Evolutionary conservation across 1,140 invertebrate species (phyloP), one percentile per base, ranked within the genome.

Genomic region (Drosophila baimaii): DNA sequence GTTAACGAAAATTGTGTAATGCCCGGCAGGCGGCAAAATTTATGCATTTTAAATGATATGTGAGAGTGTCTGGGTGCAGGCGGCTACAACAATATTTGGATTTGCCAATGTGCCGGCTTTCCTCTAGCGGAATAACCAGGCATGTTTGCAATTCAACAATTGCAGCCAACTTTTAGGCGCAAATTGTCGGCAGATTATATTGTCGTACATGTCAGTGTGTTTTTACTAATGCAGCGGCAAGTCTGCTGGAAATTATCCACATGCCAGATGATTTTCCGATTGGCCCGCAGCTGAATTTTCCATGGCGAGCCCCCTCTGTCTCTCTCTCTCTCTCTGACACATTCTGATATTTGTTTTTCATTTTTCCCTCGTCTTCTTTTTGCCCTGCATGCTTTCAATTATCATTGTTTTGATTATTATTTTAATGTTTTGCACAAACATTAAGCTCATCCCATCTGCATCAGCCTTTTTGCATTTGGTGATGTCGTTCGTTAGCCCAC

Each of bases 11-110:
- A 69, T 88, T 82, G 63, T 74, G 74, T 65, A 66, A 80, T 63
- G 61, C 81, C 81, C 77, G 81, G 62, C 73, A 85, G 56, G 65
- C 79, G 76, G 58, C 68, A 65, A 69, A 86, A 86, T 79, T 76
- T 85, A 85, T 85, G 81, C 74, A 81, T 78, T 79, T 62, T 78
- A 86, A 78, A 85, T 85, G 68, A 85, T 81, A 81, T 81, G 61
- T 70, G 73, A 73, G 64, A 58, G 63, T 63, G 70, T 73, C 70
- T 62, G 58, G 57, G 27, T 43, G 71, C 57, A 58, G 29, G 65
- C 47, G 46, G 35, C 55, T 39, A 55, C 64, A 68, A 58, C 43
- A 73, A 69, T 59, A 69, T 77, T 78, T 64, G 65, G 39, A 62
- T 61, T 72, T 74, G 44, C 58, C 68, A 46, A 44, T 71, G 75